Evolutionary conservation across 2,888 invertebrate species (phyloP), one percentile per base, ranked within the genome.

Genomic region (Drosophila nr. medialis): DNA sequence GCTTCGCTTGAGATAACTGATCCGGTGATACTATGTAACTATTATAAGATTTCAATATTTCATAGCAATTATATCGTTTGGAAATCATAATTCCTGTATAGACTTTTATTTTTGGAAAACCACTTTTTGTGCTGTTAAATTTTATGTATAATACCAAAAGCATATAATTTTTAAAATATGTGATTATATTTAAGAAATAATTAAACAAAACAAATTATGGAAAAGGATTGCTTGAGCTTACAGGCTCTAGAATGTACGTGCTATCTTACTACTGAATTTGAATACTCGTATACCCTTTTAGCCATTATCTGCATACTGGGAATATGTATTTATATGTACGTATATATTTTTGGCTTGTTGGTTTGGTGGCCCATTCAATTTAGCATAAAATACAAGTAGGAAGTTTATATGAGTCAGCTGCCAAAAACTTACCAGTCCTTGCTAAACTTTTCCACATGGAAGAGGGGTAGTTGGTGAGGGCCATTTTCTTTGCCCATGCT

Each of bases 361-460:
- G 42, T 42, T 66, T 55, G 49, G 36, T 65, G 63, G 70, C 69
- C 63, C 83, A 88, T 88, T 86, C 89, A 86, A 86, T 86, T 90
- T 86, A 86, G 84, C 84, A 89, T 83, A 76, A 86, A 83, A 83
- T 86, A 72, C 77, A 81, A 79, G 75, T 59, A 83, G 56, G 36
- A 68, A 77, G 73, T 75, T 90, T 88, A 58, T 59, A 58, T 60
- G 21, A 38, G 68, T 56, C 64, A 61, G 48, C 61, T 63, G 50
- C 50, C 65, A 48, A 64, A 71, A 78, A 78, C 70, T 67, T 71
- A 13, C 11, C 40, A 51, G 48, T 38, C 32, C 49, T 59, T 58
- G 49, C 45, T 10, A 56, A 27, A 59, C 63, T 80, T 72, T 56
- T 21, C 29, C 49, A 51, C 24, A 15, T 24, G 34, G 2, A 18